Conservation (phyloP, 2,797 vertebrate species). For the Carduelis carduelis region DNA sequence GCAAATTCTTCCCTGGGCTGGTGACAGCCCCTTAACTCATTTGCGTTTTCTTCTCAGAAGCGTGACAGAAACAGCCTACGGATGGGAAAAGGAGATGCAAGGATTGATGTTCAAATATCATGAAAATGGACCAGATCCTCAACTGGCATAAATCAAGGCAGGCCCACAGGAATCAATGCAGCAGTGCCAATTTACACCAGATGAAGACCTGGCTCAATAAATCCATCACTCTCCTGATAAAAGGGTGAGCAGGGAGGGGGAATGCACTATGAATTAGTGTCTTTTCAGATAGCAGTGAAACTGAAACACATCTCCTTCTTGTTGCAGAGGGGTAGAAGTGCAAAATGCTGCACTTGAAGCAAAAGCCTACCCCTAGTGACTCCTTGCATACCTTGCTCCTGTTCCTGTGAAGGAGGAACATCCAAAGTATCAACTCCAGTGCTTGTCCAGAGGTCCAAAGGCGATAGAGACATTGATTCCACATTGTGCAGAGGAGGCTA, state of each 20-base stretch:
- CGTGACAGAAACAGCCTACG: background rate
- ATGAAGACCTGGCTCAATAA: background rate
- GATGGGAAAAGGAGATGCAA: background rate
- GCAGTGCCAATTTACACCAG: background rate
- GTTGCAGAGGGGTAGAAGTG: background rate
- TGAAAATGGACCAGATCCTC: conserved; percentile 12
- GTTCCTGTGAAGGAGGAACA: background rate
- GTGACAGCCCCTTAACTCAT: conserved; percentile 23
- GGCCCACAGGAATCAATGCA: background rate
- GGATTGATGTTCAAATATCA: background rate
- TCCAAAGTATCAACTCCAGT: fast-evolving
- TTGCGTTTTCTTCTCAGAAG: conserved; percentile 12
- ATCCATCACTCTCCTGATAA: background rate
- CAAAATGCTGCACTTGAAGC: background rate
- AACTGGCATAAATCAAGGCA: background rate
- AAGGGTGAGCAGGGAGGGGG: background rate
- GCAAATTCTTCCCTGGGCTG: background rate
- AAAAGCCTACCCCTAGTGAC: background rate
- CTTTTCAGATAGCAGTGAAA: background rate
- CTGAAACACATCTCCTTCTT: background rate
- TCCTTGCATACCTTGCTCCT: background rate
- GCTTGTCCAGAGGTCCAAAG: background rate
- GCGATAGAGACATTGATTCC: background rate
- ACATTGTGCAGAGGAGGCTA: fast-evolving
- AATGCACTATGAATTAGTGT: background rate